Conservation (phyloP, 2,113 vertebrate genomes). For the Ariopsis seemanni region DNA sequence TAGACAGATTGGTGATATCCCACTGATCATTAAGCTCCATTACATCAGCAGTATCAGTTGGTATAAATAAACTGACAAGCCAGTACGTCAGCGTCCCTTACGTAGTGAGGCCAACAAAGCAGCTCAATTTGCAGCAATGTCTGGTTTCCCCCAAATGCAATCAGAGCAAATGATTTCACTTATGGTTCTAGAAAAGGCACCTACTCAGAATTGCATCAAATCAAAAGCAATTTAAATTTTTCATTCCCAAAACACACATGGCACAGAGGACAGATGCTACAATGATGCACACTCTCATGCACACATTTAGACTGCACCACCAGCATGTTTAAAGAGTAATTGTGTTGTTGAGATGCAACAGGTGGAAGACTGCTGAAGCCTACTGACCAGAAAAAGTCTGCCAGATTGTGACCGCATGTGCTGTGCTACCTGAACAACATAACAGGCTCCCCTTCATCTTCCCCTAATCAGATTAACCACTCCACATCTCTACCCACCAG, state of each 20-base stretch:
- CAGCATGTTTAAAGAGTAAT: neutral
- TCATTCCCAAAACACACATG: too few relatives aligned
- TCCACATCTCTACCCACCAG: too few relatives aligned
- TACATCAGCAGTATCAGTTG: neutral
- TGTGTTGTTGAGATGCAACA: neutral
- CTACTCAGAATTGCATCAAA: neutral
- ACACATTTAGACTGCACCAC: neutral
- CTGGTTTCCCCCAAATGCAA: neutral
- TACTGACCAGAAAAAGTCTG: constrained; percentile 13
- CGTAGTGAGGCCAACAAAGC: neutral
- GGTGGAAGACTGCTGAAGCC: neutral
- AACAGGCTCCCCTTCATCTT: neutral
- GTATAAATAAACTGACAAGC: neutral
- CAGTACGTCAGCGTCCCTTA: neutral
- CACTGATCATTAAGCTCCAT: neutral
- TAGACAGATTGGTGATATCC: neutral
- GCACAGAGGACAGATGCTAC: neutral
- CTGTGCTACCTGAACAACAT: constrained; percentile 4
- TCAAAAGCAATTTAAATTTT: too few relatives aligned
- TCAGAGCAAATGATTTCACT: neutral
- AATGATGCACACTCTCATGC: neutral
- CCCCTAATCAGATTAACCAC: too few relatives aligned
- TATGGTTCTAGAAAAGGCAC: neutral
- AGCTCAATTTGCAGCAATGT: neutral
- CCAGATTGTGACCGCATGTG: neutral